Evolutionary conservation across 2,888 invertebrate species (phyloP).

Genomic region (Ryuthela nishihirai): DNA sequence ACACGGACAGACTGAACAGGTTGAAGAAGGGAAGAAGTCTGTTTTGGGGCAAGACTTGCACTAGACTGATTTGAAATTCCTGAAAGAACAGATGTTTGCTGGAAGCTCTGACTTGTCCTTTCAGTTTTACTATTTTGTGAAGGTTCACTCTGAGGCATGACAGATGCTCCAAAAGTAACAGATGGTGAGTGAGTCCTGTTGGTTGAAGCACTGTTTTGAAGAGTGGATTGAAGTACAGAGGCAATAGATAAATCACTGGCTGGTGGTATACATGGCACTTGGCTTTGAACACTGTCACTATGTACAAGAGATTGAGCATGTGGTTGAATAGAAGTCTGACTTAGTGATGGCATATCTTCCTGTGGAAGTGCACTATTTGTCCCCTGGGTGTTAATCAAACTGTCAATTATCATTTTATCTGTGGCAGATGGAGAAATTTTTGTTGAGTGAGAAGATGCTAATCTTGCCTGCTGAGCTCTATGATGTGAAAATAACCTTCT

Average conservation of each 20-base stretch:
- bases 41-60: conserved; percentile 18
- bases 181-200: no score
- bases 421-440: not conserved
- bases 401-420: not conserved
- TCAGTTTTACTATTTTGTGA: no score
- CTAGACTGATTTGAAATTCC: no score
- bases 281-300: not conserved
- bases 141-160: no score
- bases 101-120: conserved; percentile 22
- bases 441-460: not conserved
- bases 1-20: conserved; percentile 15
- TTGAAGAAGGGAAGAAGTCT: conserved; percentile 7
- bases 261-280: no score
- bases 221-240: no score
- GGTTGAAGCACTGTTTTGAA: no score
- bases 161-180: no score
- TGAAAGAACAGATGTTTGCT: conserved; percentile 16
- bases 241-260: no score
- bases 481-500: no score
- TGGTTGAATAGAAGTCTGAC: not conserved
- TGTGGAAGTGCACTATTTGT: not conserved
- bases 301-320: not conserved
- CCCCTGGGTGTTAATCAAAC: not conserved
- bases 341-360: not conserved
- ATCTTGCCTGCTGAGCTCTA: no score